Conservation (phyloP, 2,888 invertebrate genomes). For the Heliconius charithonia region DNA sequence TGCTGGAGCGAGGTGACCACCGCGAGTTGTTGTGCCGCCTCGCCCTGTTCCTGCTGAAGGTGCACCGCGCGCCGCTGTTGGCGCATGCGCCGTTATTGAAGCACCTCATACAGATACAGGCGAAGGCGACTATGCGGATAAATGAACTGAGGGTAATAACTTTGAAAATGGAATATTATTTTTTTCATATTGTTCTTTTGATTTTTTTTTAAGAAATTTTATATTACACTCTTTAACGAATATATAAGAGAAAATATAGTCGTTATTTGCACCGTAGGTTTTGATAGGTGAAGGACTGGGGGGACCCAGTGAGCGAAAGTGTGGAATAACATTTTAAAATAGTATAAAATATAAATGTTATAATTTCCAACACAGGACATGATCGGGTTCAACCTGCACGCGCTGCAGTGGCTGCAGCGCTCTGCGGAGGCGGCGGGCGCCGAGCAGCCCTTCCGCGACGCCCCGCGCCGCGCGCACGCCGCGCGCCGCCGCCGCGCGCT, state of each 20-base stretch:
- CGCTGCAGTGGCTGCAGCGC: constrained; percentile 89
- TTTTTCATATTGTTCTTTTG: too few relatives aligned
- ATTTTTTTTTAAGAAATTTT: too few relatives aligned
- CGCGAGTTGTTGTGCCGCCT: constrained; percentile 91
- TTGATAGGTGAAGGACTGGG: too few relatives aligned
- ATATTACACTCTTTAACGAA: too few relatives aligned
- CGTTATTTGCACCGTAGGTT: too few relatives aligned
- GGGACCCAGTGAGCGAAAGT: too few relatives aligned
- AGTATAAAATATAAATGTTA: too few relatives aligned
- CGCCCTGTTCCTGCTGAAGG: constrained; percentile 88
- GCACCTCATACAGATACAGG: constrained; percentile 86
- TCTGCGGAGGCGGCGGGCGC: constrained; percentile 88
- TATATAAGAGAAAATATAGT: too few relatives aligned
- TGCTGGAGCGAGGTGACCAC: constrained; percentile 88
- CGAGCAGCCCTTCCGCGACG: constrained; percentile 86
- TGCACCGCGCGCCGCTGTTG: constrained; percentile 91
- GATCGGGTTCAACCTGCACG: constrained; percentile 93
- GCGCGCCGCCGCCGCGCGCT: constrained; percentile 85
- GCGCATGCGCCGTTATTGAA: constrained; percentile 88
- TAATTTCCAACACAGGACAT: constrained; percentile 85
- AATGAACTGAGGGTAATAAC: constrained; percentile 83
- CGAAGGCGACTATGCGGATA: constrained; percentile 82
- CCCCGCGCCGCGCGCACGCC: constrained; percentile 84
- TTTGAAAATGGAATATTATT: background rate
- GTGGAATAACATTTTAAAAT: too few relatives aligned